These are phyloP conservation scores for Melanotaenia parkinsoni DNA, from an alignment of 2,797 vertebrate genomes.

Conservation along the genomic window DNA sequence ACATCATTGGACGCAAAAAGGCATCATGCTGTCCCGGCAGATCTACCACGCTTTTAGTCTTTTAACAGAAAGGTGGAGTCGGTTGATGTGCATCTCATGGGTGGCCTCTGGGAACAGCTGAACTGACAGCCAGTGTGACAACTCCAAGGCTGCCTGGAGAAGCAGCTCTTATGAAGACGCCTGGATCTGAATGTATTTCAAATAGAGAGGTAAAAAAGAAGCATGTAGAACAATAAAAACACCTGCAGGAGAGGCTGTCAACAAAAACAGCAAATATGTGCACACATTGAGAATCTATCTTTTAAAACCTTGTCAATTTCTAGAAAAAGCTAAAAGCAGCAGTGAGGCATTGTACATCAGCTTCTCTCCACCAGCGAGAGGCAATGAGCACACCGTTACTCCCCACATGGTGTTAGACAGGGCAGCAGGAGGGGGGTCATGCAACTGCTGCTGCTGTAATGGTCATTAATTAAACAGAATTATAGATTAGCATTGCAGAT, in stretches of 20 bases:
- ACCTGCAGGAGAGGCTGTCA: conserved; percentile 56
- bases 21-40: conserved; percentile 46
- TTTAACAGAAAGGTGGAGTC: conserved; percentile 36
- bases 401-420: conserved; percentile 15
- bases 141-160: conserved; percentile 46
- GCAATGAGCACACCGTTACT: conserved; percentile 13
- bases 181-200: conserved; percentile 38
- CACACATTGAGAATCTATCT: conserved; percentile 26
- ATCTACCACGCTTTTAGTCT: conserved; percentile 56
- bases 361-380: conserved; percentile 22
- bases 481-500: conserved; percentile 78
- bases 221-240: conserved; percentile 12
- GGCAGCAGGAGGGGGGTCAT: neutral
- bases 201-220: conserved; percentile 31
- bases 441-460: conserved; percentile 50
- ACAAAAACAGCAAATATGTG: conserved; percentile 19
- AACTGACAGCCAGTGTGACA: conserved; percentile 58
- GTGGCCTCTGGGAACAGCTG: conserved; percentile 59
- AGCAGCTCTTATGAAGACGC: conserved; percentile 35
- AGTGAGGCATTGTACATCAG: conserved; percentile 37
- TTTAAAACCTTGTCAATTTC: conserved; percentile 31
- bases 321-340: conserved; percentile 24
- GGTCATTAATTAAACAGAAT: conserved; percentile 81
- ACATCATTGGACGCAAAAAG: conserved; percentile 41
- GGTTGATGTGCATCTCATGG: conserved; percentile 57